These are phyloP conservation scores for Conopomorpha cramerella DNA, from an alignment of 1,140 invertebrate species.

Conservation along the genomic window DNA sequence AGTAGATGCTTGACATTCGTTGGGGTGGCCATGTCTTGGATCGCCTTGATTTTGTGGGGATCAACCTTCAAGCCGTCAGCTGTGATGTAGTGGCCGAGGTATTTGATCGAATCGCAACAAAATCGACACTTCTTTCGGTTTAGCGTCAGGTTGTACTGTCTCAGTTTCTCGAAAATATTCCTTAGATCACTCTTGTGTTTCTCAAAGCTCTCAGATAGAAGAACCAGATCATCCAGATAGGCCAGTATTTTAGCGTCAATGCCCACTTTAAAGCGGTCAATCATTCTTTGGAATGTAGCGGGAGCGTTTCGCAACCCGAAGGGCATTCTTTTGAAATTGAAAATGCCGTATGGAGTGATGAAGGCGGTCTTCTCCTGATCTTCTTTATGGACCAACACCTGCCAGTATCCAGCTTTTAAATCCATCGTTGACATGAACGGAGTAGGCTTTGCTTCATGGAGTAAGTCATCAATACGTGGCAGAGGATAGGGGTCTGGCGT, in stretches of 20 bases:
- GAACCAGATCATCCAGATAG: constrained; percentile 37
- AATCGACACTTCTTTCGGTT: constrained; percentile 24
- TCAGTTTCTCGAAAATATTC: constrained; percentile 9
- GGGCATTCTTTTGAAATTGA: constrained; percentile 20
- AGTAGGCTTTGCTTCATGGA: too few species aligned
- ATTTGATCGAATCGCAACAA: constrained; percentile 10
- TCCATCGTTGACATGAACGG: not conserved
- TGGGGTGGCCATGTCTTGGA: constrained; percentile 3
- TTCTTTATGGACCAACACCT: too few species aligned
- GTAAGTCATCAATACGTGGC: too few species aligned
- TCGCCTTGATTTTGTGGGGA: constrained; percentile 7
- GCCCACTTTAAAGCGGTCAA: constrained; percentile 11
- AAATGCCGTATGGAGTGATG: constrained; percentile 14
- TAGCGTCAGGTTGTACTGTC: constrained; percentile 4
- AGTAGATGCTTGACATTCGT: constrained; percentile 10
- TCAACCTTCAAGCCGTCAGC: constrained; percentile 12
- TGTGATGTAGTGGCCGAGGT: constrained; percentile 11
- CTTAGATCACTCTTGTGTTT: constrained; percentile 19
- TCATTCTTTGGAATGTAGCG: constrained; percentile 29
- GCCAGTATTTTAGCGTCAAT: constrained; percentile 8
- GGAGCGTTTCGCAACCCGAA: constrained; percentile 24
- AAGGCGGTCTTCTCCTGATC: constrained; percentile 60
- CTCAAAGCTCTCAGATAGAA: constrained; percentile 19
- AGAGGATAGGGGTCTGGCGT: too few species aligned
- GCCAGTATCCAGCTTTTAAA: too few species aligned